Base-by-base conservation (phyloP, 2,113 vertebrate species). In the Periophthalmodon schlosseri region DNA sequence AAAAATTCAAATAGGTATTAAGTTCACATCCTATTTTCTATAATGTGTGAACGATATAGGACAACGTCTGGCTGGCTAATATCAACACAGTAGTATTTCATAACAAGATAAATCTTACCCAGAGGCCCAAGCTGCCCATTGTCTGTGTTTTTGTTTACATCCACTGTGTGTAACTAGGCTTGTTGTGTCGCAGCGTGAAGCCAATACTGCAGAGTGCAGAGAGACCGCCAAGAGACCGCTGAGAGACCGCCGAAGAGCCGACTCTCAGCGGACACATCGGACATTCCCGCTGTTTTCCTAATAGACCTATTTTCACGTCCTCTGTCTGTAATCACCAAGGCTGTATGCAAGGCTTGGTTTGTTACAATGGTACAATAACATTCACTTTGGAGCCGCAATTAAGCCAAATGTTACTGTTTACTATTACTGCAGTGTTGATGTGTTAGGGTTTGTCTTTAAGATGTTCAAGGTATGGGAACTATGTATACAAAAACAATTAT, bases 61-160 rank as follows among this genome's bases (percentile, higher is more conserved):
- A 56, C 49, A 20, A 18, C 4, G 20, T 52, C 16, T 20, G 18
- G 15, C 16, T 50, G 5, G 49, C 7, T 21, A 54, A 56, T n/a
- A 56, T 56, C 6, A 56, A 56, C 52, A 21, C 1, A n/a, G 50
- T n/a, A 47, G n/a, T 23, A 47, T 21, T n/a, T 13, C 56, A 23
- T 23, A 57, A 23, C 10, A 2, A 0, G 9, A 75, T 14, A 61
- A 64, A 65, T 68, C 15, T 23, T 24, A 68, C 73, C 65, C 68
- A 64, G 39, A 47, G 20, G 12, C n/a, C 63, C 34, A 52, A 57
- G 49, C 69, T 76, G 49, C 33, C 74, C 24, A 70, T 73, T 74
- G 75, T 64, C 57, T 80, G 54, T 79, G 85, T 89, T 90, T 86
- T 86, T 88, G 85, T 90, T 88, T 84, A 85, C 78, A 81, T 80